Evolutionary conservation across 1,140 invertebrate genomes (phyloP).

Genomic region (Diorhabda carinulata): DNA sequence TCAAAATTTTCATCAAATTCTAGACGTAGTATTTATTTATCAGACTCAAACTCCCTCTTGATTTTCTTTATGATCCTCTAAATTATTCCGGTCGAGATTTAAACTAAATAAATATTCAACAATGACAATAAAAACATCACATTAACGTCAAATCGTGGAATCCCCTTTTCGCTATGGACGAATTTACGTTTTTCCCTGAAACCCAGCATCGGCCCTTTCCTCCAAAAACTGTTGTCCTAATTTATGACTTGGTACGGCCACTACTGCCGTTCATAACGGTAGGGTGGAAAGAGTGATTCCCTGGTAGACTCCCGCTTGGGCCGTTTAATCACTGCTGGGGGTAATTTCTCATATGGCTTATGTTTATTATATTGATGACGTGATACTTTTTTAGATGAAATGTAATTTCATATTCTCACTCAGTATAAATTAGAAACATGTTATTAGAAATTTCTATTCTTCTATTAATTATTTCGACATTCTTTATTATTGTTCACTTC

Average conservation of each 20-base stretch:
- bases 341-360: slow-evolving; percentile 2
- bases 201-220: not conserved
- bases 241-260: not conserved
- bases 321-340: not conserved
- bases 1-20: too few relatives aligned
- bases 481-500: too few relatives aligned
- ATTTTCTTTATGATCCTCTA: not conserved
- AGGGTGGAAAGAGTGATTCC: not conserved
- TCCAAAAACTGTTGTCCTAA: not conserved
- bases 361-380: slow-evolving; percentile 1
- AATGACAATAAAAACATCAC: not conserved
- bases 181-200: not conserved
- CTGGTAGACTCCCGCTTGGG: not conserved
- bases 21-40: too few relatives aligned
- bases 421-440: too few relatives aligned
- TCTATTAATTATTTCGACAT: too few relatives aligned
- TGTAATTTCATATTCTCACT: too few relatives aligned
- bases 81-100: not conserved
- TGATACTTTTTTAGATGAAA: too few relatives aligned
- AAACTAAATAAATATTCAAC: not conserved
- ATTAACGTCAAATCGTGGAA: not conserved
- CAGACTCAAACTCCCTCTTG: too few relatives aligned
- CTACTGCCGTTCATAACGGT: not conserved
- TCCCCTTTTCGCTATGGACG: not conserved
- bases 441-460: too few relatives aligned